Evolutionary conservation across 2,113 vertebrate genomes (phyloP).

Genomic region (Calonectris borealis): DNA sequence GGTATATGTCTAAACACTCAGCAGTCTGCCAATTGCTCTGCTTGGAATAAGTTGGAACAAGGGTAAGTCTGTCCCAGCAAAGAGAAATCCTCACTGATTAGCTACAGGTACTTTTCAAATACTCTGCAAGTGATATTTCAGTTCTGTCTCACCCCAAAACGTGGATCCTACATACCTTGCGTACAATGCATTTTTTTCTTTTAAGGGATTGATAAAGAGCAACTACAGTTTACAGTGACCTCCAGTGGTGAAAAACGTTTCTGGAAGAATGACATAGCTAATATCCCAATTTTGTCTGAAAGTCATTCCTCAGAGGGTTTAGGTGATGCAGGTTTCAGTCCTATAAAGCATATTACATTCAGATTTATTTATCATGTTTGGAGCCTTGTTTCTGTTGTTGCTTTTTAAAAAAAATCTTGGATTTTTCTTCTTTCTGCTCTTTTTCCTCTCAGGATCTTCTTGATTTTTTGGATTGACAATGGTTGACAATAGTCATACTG

Average conservation of each 20-base stretch:
- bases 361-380: neutral
- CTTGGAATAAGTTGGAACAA: neutral
- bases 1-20: neutral
- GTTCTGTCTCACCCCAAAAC: neutral
- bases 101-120: neutral
- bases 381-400: neutral
- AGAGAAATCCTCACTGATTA: neutral
- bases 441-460: neutral
- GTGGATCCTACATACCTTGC: neutral
- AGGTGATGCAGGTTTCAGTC: neutral
- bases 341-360: neutral
- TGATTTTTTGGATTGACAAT: neutral
- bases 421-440: neutral
- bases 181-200: neutral
- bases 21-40: neutral
- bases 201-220: neutral
- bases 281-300: neutral
- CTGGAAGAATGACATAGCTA: neutral
- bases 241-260: conserved; percentile 47
- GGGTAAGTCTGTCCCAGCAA: neutral
- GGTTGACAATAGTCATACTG: neutral
- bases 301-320: neutral
- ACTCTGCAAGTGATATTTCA: neutral
- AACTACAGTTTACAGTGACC: conserved; percentile 58
- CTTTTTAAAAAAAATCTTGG: neutral